Evolutionary conservation across 2,888 invertebrate species (phyloP), one percentile per base, ranked within the genome.

Genomic region (Rosalia funebris): DNA sequence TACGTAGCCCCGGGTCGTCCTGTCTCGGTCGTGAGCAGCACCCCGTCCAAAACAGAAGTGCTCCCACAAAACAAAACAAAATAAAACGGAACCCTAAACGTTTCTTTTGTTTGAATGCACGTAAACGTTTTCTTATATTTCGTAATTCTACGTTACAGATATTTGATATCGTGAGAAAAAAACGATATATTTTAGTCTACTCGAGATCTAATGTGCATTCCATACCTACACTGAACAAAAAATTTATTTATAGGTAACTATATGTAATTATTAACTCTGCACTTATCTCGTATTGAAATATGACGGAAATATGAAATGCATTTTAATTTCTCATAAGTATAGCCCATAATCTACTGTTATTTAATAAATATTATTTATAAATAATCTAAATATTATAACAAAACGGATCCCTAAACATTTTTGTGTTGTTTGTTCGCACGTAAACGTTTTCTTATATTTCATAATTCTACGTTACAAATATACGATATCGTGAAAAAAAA

Each of bases 31-130:
- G 42, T 54, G 58, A 34, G n/a, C 25, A 25, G 58, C 16, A 62
- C 46, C 15, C 46, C 47, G 57, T 61, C 61, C 52, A 47, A 48
- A 53, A 37, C 58, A 62, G 58, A 62, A 58, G 32, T 55, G 50
- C 54, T 39, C 32, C 20, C 32, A 50, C 62, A 34, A 46, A 55
- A 57, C 57, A 60, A 63, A 59, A 59, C 59, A 47, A 50, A 34
- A 46, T 32, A 15, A 32, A 50, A 25, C 25, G 25, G 7, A 59
- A 61, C 53, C 59, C 56, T 52, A 34, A 52, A 34, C 54, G 39
- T 46, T 61, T 59, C 62, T 62, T 62, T 65, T 65, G 62, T 60
- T 58, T 58, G 10, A n/a, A 56, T 60, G 31, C 41, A 46, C 47
- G 60, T 50, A 52, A 44, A 46, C 54, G 63, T 32, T 46, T 63